Evolutionary conservation across 2,797 vertebrate genomes (phyloP), one percentile per base, ranked within the genome.

Genomic region (Lutjanus campechanus): DNA sequence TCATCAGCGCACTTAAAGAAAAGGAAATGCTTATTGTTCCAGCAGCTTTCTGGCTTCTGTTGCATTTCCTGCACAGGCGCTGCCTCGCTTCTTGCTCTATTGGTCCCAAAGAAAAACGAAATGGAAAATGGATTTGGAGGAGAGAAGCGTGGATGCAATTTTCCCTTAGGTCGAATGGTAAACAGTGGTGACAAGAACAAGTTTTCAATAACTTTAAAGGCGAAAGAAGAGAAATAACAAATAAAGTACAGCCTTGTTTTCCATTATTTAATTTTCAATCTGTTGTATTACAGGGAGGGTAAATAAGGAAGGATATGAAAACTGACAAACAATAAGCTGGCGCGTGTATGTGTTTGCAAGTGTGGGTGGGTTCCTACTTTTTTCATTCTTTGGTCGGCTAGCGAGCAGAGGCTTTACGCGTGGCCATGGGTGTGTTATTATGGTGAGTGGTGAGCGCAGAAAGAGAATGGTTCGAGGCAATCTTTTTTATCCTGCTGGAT

Each of bases 401-500:
- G 62, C 8, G 56, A 76, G 81, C 62, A 55, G 15, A 59, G 68
- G 75, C 76, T 82, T 84, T 63, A 63, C 59, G 51, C 46, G 2
- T 73, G 64, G 79, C 53, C 20, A 8, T 66, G 71, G 75, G 62
- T 70, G 65, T 64, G 61, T 36, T 68, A 43, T 76, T 84, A 64
- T 72, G 71, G 61, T 61, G 72, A 84, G 73, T 46, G 78, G 68
- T 62, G 69, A 72, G 81, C 36, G 49, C 71, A 58, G 84, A 87
- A 59, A 74, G 75, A 87, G 84, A 93, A 93, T 77, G 85, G 82
- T 91, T 92, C 60, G 73, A 89, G 88, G 90, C 85, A 84, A 87
- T 92, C 76, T 85, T 89, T 85, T 91, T 91, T 90, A 91, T 93
- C 90, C 80, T 49, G 75, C 86, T 83, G 78, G 81, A 94, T 93